Conservation (phyloP, 2,888 invertebrate species). For the Alloscopus bannaensis region DNA sequence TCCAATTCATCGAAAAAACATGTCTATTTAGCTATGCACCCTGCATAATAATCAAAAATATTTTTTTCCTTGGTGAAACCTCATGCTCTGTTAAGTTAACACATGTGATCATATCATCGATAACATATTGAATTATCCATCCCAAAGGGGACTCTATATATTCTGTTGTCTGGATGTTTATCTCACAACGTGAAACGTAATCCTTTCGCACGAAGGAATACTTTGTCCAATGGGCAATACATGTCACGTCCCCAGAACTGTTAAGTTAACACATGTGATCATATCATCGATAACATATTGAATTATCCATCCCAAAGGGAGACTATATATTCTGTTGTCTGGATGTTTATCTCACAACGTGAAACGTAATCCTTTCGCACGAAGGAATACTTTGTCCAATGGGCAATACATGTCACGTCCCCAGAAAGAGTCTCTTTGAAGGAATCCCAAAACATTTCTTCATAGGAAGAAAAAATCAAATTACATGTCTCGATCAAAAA, state of each 20-base stretch:
- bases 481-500: slow-evolving; percentile 63
- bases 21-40: slow-evolving; percentile 50
- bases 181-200: background rate
- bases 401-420: slow-evolving; percentile 60
- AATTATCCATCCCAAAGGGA: too few species aligned
- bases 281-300: slow-evolving; percentile 58
- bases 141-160: too few species aligned
- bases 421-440: too few species aligned
- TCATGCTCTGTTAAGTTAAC: background rate
- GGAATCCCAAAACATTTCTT: too few species aligned
- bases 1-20: slow-evolving; percentile 20
- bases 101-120: slow-evolving; percentile 40
- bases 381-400: slow-evolving; percentile 36
- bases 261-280: slow-evolving; percentile 28
- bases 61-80: background rate
- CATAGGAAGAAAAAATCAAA: slow-evolving; percentile 50
- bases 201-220: background rate
- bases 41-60: slow-evolving; percentile 43
- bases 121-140: slow-evolving; percentile 29
- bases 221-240: slow-evolving; percentile 1
- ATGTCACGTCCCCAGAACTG: background rate
- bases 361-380: slow-evolving; percentile 14
- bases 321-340: too few species aligned
- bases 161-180: too few species aligned
- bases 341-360: too few species aligned